A percentile compares a stretch with the other conserved stretches of the same genome.
Evolutionary conservation across 2,113 vertebrate genomes (phyloP).

Genomic region (Dasypus novemcinctus): DNA sequence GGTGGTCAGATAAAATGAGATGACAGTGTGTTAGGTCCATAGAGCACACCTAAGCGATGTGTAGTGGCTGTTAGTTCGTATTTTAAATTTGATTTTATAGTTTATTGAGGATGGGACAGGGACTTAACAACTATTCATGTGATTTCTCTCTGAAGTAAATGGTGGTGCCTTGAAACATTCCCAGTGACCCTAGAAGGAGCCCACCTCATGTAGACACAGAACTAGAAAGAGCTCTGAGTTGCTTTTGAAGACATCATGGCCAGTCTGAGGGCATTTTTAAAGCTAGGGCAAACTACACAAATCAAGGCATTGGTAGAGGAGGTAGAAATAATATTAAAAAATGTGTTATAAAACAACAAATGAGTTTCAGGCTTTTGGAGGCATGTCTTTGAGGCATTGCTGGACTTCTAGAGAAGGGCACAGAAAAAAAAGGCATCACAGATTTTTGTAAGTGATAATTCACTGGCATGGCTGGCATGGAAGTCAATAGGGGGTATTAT

Average conservation of each 20-base stretch:
- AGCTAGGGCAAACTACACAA: neutral
- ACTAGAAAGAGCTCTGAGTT: neutral
- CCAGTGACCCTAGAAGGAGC: neutral
- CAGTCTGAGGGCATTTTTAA: neutral
- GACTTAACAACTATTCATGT: neutral
- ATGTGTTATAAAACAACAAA: neutral
- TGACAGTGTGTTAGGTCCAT: neutral
- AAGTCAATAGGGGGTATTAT: neutral
- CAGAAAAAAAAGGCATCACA: neutral
- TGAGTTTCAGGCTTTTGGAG: neutral
- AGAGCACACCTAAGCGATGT: neutral
- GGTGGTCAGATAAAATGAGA: neutral
- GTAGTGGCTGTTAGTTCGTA: neutral
- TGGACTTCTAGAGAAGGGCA: neutral
- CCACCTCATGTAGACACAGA: neutral
- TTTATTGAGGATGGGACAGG: neutral
- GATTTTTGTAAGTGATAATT: neutral
- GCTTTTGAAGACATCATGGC: neutral
- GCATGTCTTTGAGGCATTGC: neutral
- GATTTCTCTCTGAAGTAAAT: neutral
- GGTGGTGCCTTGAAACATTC: neutral
- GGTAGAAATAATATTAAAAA: neutral
- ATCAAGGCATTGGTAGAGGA: neutral
- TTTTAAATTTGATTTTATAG: neutral
- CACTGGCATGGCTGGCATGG: neutral